phyloP scores from a whole-genome alignment of 2,113 vertebrate species.

The Alectura lathami region DNA sequence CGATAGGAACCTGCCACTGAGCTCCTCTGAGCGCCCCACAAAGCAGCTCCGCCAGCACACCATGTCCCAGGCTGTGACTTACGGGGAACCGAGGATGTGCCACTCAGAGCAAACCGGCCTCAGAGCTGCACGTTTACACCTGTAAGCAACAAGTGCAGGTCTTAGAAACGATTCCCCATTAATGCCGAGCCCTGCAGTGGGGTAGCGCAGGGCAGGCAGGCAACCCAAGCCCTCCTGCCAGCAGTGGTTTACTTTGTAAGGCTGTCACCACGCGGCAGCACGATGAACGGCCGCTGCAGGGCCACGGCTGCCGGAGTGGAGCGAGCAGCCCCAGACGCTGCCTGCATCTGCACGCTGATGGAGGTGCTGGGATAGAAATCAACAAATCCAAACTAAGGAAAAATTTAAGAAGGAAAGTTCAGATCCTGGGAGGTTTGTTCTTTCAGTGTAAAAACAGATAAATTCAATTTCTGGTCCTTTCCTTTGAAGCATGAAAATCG shows the following conservation, averaged over 20 bases:
- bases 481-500: conserved; percentile 11
- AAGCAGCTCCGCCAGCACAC: neutral
- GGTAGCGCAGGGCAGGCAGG: neutral
- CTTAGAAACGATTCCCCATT: neutral
- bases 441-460: neutral
- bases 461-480: neutral
- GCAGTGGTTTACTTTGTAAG: conserved; percentile 33
- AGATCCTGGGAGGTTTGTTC: neutral
- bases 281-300: neutral
- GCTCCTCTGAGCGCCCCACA: neutral
- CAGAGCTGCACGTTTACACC: neutral
- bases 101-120: neutral
- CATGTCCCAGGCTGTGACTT: neutral
- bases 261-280: conserved; percentile 64
- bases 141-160: neutral
- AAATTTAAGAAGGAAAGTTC: neutral
- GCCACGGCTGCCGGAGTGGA: too few relatives aligned
- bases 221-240: neutral
- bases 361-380: rapidly evolving
- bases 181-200: neutral
- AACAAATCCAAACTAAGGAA: neutral
- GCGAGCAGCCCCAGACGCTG: too few relatives aligned
- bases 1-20: neutral
- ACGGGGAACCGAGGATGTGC: neutral
- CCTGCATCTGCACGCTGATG: rapidly evolving